Evolutionary conservation across 2,113 vertebrate genomes (phyloP).

Genomic region (Chiloscyllium plagiosum): DNA sequence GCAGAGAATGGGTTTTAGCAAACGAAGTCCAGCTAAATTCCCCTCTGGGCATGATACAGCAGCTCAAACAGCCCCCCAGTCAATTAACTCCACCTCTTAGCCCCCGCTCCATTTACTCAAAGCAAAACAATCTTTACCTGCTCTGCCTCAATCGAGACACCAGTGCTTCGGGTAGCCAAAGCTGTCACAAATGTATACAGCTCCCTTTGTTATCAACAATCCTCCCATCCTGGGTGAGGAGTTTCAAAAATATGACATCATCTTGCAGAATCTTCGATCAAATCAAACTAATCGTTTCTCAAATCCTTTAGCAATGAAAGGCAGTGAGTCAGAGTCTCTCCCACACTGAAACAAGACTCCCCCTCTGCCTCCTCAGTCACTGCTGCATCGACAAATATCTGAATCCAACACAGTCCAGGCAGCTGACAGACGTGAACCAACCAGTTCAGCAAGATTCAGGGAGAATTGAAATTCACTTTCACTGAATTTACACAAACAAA

Average conservation of each 20-base stretch:
- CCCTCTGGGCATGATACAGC: not conserved
- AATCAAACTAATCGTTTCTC: not conserved
- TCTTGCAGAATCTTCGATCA: not conserved
- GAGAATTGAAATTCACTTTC: not conserved
- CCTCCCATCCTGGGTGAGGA: not conserved
- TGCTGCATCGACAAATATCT: not conserved
- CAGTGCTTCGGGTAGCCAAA: not conserved
- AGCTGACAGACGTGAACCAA: not conserved
- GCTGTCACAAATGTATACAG: not conserved
- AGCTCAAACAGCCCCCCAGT: not conserved
- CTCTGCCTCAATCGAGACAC: not conserved
- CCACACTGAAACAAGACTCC: not conserved
- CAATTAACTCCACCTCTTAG: not conserved
- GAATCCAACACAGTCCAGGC: not conserved
- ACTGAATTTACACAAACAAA: not conserved
- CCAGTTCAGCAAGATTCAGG: not conserved
- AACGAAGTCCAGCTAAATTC: not conserved
- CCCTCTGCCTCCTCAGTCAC: not conserved
- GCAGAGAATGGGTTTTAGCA: not conserved
- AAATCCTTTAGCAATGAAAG: not conserved
- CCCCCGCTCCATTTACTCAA: not conserved
- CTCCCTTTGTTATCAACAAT: not conserved
- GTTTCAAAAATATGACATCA: not conserved
- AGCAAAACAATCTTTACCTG: not conserved
- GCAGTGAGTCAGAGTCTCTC: not conserved